Conservation (phyloP, 2,888 invertebrate genomes). For the Microchrysa polita region DNA sequence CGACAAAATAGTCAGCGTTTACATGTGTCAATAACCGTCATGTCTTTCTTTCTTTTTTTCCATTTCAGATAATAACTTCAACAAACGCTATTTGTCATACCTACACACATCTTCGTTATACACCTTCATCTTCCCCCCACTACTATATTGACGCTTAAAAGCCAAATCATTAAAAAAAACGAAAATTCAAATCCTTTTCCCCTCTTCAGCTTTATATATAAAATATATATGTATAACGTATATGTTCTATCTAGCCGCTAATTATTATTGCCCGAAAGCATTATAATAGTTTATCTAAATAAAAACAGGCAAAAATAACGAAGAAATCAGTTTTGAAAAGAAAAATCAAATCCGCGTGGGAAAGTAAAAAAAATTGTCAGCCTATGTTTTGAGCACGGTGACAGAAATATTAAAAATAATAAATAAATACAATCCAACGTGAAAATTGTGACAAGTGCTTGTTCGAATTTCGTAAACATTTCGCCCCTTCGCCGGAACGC, state of each 20-base stretch:
- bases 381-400: neutral
- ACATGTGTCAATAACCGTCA: slow-evolving; percentile 31
- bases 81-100: slow-evolving; percentile 42
- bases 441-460: slow-evolving; percentile 41
- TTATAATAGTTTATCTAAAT: neutral
- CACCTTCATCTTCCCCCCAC: slow-evolving; percentile 40
- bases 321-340: neutral
- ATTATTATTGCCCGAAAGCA: slow-evolving; percentile 33
- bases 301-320: slow-evolving; percentile 6
- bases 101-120: slow-evolving; percentile 40
- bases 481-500: too few relatives aligned
- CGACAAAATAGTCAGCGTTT: slow-evolving; percentile 3
- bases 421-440: neutral
- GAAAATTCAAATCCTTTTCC: neutral
- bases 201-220: slow-evolving; percentile 36
- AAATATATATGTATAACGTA: neutral
- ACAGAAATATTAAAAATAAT: neutral
- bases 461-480: neutral
- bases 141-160: slow-evolving; percentile 40
- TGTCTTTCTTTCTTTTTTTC: slow-evolving; percentile 37
- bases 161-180: too few relatives aligned
- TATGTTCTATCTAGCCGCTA: slow-evolving; percentile 38
- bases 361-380: slow-evolving; percentile 18
- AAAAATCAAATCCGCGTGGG: neutral
- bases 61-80: slow-evolving; percentile 43